A percentile compares a stretch with the other conserved stretches of the same genome.
phyloP scores from a whole-genome alignment of 2,113 vertebrate species.

The Furnarius figulus region DNA sequence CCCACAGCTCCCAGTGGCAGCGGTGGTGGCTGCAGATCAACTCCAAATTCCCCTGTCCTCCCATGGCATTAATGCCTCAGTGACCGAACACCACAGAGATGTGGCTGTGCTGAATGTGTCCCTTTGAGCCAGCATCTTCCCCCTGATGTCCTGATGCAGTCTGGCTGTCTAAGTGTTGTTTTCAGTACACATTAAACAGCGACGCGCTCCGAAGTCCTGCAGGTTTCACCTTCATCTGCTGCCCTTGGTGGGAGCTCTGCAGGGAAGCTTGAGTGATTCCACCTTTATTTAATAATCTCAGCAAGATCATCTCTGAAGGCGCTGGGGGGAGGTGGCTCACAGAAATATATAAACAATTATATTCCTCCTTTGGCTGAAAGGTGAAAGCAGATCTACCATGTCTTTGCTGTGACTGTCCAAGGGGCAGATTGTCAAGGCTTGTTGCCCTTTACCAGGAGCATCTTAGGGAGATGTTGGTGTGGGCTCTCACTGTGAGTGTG shows the following conservation, averaged over 20 bases:
- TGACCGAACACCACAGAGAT: neutral
- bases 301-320: neutral
- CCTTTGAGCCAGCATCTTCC: constrained; percentile 21
- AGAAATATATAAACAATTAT: neutral
- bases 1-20: neutral
- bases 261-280: neutral
- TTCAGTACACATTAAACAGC: neutral
- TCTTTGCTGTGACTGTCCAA: neutral
- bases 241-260: constrained; percentile 11
- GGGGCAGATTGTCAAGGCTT: rapidly evolving
- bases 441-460: neutral
- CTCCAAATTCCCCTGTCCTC: neutral
- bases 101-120: constrained; percentile 47
- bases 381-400: rapidly evolving
- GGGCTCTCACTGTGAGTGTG: rapidly evolving
- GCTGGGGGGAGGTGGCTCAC: neutral
- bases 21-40: neutral
- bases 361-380: neutral
- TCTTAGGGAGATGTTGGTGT: neutral
- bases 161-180: constrained; percentile 16
- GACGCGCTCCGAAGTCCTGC: neutral
- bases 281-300: neutral
- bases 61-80: constrained; percentile 15
- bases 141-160: neutral
- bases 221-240: neutral